Evolutionary conservation across 2,797 vertebrate species (phyloP).

Genomic region (Danio aesculapii): DNA sequence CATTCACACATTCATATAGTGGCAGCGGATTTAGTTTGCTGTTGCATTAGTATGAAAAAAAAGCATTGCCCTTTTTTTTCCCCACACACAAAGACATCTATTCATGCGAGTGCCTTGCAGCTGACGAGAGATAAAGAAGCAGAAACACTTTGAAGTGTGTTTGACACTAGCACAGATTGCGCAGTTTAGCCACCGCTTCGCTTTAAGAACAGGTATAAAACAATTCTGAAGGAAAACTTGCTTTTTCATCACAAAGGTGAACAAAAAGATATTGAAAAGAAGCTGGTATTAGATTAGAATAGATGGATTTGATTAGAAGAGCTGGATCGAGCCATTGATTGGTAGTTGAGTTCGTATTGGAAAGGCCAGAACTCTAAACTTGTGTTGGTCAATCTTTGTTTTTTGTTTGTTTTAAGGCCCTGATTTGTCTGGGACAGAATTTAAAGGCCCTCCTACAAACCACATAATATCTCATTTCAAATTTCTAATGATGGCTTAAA

Average conservation of each 20-base stretch:
- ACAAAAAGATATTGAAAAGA: neutral
- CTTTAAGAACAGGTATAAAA: neutral
- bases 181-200: neutral
- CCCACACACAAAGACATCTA: constrained; percentile 17
- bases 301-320: neutral
- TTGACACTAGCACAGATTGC: constrained; percentile 1
- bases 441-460: neutral
- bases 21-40: neutral
- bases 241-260: constrained; percentile 4
- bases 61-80: neutral
- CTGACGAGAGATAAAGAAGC: constrained; percentile 14
- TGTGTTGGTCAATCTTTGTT: neutral
- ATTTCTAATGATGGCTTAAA: no score
- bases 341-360: neutral
- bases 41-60: neutral
- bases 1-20: neutral
- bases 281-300: neutral
- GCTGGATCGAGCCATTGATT: neutral
- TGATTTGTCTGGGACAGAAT: neutral
- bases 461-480: no score
- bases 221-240: neutral
- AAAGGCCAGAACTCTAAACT: neutral
- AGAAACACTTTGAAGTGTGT: constrained; percentile 7
- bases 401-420: no score
- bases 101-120: constrained; percentile 16